A percentile compares a stretch with the other conserved stretches of the same genome.
Evolutionary conservation across 2,113 vertebrate genomes (phyloP).

Genomic region (Sinosuthora webbiana): DNA sequence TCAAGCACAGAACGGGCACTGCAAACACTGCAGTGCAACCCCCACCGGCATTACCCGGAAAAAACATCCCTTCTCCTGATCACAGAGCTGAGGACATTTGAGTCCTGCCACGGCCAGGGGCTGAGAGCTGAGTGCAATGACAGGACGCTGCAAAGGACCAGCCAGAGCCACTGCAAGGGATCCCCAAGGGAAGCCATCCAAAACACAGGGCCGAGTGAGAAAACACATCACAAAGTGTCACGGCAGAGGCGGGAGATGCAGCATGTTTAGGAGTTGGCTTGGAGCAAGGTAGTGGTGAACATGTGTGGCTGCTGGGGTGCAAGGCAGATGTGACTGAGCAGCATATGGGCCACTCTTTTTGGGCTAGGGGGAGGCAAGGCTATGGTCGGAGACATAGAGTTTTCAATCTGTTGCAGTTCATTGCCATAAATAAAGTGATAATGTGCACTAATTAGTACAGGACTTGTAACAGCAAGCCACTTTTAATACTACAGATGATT

Average conservation of each 20-base stretch:
- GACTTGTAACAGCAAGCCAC: neutral
- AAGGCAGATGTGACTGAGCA: neutral
- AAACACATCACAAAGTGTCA: accelerated
- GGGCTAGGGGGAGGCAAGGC: neutral
- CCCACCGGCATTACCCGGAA: accelerated
- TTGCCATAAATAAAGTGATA: neutral
- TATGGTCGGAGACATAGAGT: accelerated
- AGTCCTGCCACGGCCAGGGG: neutral
- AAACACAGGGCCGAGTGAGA: neutral
- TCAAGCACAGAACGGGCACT: accelerated
- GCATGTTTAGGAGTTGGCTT: neutral
- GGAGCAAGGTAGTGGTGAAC: neutral
- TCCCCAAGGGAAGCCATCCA: neutral
- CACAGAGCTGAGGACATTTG: accelerated
- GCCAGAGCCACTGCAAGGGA: neutral
- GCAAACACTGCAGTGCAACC: neutral
- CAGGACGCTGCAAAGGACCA: neutral
- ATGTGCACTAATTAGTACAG: neutral
- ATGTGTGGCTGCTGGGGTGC: neutral
- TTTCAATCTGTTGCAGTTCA: neutral
- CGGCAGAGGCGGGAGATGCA: accelerated
- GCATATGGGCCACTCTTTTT: neutral
- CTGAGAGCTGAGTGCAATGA: neutral
- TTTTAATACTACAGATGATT: neutral
- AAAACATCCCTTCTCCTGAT: neutral